phyloP scores from a whole-genome alignment of 2,888 invertebrate genomes.

The Andrena minutula region DNA sequence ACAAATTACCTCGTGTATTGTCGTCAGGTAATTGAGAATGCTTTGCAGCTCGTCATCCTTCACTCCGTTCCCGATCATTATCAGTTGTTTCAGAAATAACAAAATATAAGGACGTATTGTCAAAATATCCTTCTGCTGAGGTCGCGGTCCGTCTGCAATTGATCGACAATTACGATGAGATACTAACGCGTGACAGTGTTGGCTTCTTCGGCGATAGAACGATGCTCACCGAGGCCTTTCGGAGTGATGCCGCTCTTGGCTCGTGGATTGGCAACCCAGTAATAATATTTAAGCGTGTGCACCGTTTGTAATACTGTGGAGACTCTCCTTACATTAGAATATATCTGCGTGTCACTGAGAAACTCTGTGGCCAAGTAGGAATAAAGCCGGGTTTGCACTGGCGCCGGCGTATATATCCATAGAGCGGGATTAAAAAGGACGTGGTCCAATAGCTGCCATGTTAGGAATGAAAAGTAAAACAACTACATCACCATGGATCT shows the following conservation, averaged over 20 bases:
- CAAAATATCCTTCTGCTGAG: slow-evolving; percentile 96
- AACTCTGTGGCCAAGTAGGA: slow-evolving; percentile 99
- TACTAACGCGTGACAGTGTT: not conserved
- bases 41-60: slow-evolving; percentile 99
- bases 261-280: slow-evolving; percentile 99
- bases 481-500: slow-evolving; percentile 89
- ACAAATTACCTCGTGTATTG: slow-evolving; percentile 95
- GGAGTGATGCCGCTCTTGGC: slow-evolving; percentile 98
- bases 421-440: slow-evolving; percentile 99
- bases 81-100: slow-evolving; percentile 97
- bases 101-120: slow-evolving; percentile 98
- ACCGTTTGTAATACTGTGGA: slow-evolving; percentile 99
- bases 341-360: slow-evolving; percentile 98
- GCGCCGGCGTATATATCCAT: slow-evolving; percentile 99
- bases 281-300: slow-evolving; percentile 99
- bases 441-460: slow-evolving; percentile 99
- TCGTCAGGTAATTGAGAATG: slow-evolving; percentile 98
- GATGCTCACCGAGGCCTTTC: slow-evolving; percentile 94
- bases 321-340: slow-evolving; percentile 97
- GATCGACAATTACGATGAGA: not conserved
- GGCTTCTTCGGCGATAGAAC: too few relatives aligned
- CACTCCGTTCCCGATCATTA: slow-evolving; percentile 98
- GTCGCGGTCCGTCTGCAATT: slow-evolving; percentile 97
- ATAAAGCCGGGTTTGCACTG: slow-evolving; percentile 97
- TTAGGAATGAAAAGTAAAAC: slow-evolving; percentile 95